Base-by-base conservation (phyloP, 1,140 invertebrate species). In the Cecropterus lyciades region DNA sequence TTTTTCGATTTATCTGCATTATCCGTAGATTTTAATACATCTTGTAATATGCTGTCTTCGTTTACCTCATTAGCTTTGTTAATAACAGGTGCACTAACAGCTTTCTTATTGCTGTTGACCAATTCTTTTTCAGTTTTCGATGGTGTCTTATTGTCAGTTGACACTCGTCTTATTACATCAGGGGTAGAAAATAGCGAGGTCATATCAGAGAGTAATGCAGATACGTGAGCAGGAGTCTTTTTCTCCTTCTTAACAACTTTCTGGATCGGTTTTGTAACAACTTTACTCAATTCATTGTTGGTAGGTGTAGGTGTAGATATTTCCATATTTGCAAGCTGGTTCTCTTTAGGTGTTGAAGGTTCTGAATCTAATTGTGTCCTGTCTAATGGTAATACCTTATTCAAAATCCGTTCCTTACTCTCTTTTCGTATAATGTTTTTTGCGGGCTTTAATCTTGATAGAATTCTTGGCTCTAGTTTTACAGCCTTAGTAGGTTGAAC, bases 161-260 rank as follows among this genome's bases (percentile, higher is more conserved):
- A 93, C 5, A 96, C 95, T 70, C 95, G 93, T 70, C 95, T 92
- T 52, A 97, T 96, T 64, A 96, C 95, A 92, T 96, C 96, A 7
- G 96, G 96, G 45, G 95, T 95, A 10, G 96, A 96, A 79, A 96
- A 96, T 24, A 97, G 76, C 43, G 94, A 94, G 16, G 94, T 95
- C 91, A 94, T 94, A 79, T 94, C 93, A 70, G 93, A 95, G 59
- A 94, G 89, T 56, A 94, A 79, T 48, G 93, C 93, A 1, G 92
- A 93, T 43, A 95, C 86, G 74, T 94, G 94, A 42, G 94, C 94
- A 11, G 95, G 94, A 13, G 93, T 92, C 82, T 96, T 96, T 67
- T 95, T 95, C 59, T 96, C 95, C 75, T 95, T 95, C 80, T 95
- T 96, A 1, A 91, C 75, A 60, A 72, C 78, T 91, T 93, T 92